Conservation (phyloP, 2,113 vertebrate species). For the Sturnus vulgaris region DNA sequence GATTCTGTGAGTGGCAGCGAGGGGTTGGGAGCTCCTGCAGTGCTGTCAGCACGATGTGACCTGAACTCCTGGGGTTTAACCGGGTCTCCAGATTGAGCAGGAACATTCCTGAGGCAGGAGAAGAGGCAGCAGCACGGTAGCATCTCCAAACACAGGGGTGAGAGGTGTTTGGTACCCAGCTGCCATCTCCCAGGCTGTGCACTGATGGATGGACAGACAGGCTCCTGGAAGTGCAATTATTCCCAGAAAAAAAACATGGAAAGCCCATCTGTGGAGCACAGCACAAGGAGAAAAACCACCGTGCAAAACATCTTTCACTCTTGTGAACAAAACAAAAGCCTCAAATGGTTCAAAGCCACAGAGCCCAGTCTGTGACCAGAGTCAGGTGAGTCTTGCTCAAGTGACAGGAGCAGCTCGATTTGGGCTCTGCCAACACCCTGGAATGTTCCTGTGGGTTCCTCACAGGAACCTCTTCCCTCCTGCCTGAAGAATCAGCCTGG, state of each 20-base stretch:
- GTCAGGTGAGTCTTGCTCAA: accelerated
- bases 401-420: background rate
- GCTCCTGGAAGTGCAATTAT: background rate
- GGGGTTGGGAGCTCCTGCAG: background rate
- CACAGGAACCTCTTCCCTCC: background rate
- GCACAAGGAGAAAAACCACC: background rate
- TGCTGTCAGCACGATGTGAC: accelerated
- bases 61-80: accelerated
- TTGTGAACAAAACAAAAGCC: background rate
- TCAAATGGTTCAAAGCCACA: background rate
- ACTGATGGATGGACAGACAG: accelerated
- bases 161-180: background rate
- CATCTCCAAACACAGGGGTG: accelerated
- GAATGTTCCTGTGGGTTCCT: background rate
- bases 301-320: background rate
- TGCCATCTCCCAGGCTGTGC: accelerated
- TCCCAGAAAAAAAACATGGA: background rate
- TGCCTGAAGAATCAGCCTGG: no score
- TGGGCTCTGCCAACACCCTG: background rate
- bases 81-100: background rate
- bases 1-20: accelerated
- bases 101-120: background rate
- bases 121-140: background rate
- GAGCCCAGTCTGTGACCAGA: background rate
- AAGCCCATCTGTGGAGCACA: background rate